Percentiles rank a stretch among this genome's conserved stretches.
Evolutionary conservation across 1,140 invertebrate genomes (phyloP).

Genomic region (Aphaenogaster ashmeadi): DNA sequence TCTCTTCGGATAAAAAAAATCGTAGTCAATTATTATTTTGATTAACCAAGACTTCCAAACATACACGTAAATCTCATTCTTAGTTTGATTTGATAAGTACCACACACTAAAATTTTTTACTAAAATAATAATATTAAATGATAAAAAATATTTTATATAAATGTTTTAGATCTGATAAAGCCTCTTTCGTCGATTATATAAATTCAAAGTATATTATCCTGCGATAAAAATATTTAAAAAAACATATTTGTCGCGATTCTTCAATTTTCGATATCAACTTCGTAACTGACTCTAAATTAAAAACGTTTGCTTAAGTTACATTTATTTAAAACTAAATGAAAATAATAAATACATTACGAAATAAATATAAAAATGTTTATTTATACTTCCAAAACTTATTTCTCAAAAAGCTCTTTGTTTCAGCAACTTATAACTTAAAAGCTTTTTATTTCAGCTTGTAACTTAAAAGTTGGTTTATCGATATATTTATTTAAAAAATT

Average conservation of each 20-base stretch:
- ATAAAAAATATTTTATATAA: slow-evolving; percentile 10
- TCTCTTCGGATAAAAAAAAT: background rate
- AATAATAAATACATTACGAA: background rate
- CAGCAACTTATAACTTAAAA: background rate
- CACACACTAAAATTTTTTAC: background rate
- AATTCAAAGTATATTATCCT: background rate
- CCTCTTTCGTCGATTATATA: background rate
- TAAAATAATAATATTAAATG: background rate
- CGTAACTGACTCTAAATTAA: background rate
- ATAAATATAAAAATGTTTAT: background rate
- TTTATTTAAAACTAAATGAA: background rate
- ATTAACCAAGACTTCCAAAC: background rate
- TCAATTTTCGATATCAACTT: background rate
- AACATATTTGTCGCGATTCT: background rate
- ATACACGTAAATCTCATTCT: background rate
- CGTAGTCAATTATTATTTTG: background rate
- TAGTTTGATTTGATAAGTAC: background rate
- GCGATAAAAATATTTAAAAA: background rate
- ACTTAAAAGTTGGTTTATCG: background rate
- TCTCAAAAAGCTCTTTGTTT: background rate
- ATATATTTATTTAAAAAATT: background rate
- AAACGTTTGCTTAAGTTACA: background rate
- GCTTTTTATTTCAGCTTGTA: background rate
- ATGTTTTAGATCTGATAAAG: background rate
- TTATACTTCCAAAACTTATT: background rate